Evolutionary conservation across 2,888 invertebrate genomes (phyloP).

Genomic region (Hedychridium roseum): DNA sequence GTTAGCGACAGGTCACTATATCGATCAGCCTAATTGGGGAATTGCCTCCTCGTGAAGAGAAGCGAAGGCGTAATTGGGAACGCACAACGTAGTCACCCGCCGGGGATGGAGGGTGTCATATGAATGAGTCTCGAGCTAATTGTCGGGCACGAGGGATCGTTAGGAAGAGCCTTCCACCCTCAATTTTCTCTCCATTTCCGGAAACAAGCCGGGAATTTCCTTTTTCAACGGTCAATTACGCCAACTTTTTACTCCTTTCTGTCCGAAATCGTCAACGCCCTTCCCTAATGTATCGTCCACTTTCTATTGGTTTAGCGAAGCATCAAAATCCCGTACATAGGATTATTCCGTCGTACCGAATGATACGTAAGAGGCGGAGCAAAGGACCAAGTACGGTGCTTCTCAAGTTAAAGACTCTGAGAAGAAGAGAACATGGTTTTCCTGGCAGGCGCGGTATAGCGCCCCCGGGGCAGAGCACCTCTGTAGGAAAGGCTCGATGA

Average conservation of each 20-base stretch:
- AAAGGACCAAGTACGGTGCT: too few relatives aligned
- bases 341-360: too few relatives aligned
- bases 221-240: too few relatives aligned
- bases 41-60: slow-evolving; percentile 4
- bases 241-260: too few relatives aligned
- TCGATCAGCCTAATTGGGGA: slow-evolving; percentile 24
- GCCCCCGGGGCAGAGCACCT: slow-evolving; percentile 35
- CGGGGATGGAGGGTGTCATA: slow-evolving; percentile 9
- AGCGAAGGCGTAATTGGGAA: slow-evolving; percentile 8
- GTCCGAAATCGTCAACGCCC: too few relatives aligned
- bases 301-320: too few relatives aligned
- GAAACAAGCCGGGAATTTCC: too few relatives aligned
- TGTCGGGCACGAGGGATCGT: not conserved
- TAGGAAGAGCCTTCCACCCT: too few relatives aligned
- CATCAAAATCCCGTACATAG: too few relatives aligned
- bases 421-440: slow-evolving; percentile 30
- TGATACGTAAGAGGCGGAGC: too few relatives aligned
- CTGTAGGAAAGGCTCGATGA: slow-evolving; percentile 32
- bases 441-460: slow-evolving; percentile 36
- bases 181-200: not conserved
- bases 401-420: slow-evolving; percentile 32
- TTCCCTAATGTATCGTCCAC: too few relatives aligned
- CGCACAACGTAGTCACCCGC: too few relatives aligned
- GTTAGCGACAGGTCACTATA: slow-evolving; percentile 4
- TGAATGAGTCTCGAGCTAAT: slow-evolving; percentile 13